Percentiles rank a stretch among this genome's conserved stretches.
Evolutionary conservation across 2,113 vertebrate species (phyloP).

Genomic region (Notarius quadriscutis): DNA sequence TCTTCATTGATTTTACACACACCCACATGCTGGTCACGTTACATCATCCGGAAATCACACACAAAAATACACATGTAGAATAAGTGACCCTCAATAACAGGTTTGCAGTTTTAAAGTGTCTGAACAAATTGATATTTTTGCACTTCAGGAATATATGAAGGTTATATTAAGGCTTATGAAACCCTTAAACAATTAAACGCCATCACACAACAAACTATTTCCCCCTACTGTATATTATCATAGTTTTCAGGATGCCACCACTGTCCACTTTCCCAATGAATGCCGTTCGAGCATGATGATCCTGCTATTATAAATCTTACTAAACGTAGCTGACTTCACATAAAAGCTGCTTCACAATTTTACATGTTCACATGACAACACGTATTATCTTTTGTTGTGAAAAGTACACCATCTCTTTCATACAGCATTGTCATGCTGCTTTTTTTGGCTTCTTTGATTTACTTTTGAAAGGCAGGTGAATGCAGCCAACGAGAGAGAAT

Average conservation of each 20-base stretch:
- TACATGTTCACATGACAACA: background rate
- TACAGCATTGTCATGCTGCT: background rate
- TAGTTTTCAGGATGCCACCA: background rate
- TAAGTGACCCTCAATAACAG: background rate
- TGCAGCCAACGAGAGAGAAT: background rate
- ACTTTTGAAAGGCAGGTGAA: background rate
- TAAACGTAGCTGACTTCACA: background rate
- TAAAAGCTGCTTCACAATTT: background rate
- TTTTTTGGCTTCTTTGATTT: background rate
- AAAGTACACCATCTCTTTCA: no score
- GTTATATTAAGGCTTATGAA: background rate
- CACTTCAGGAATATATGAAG: slow-evolving; percentile 9
- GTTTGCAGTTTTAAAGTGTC: background rate
- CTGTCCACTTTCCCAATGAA: background rate
- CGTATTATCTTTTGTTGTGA: no score
- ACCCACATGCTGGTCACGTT: slow-evolving; percentile 4
- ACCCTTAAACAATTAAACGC: background rate
- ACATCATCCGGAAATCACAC: background rate
- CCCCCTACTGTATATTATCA: background rate
- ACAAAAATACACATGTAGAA: slow-evolving; percentile 7
- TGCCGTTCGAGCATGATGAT: background rate
- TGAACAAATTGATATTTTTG: background rate
- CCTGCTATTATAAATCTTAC: background rate
- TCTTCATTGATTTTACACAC: slow-evolving; percentile 24
- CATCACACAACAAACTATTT: background rate